Percentiles rank a stretch among this genome's conserved stretches.
phyloP scores from a whole-genome alignment of 2,113 vertebrate genomes.

The Sprattus sprattus region DNA sequence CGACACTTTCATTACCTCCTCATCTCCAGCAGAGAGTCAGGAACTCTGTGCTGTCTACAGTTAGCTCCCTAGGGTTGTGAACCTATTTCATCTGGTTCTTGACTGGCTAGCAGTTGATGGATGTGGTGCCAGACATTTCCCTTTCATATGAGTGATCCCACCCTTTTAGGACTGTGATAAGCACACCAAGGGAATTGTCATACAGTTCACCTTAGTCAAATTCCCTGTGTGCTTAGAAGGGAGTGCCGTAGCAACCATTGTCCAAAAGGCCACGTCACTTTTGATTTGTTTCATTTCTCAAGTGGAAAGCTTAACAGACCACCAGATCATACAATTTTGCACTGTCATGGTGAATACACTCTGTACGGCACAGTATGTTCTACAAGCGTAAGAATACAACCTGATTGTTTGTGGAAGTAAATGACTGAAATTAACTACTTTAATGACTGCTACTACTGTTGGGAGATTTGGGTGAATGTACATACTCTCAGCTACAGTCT shows the following conservation, averaged over 20 bases:
- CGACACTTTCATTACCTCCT: background rate
- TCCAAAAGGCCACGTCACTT: background rate
- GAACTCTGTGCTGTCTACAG: background rate
- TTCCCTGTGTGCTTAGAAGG: background rate
- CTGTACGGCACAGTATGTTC: background rate
- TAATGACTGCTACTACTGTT: background rate
- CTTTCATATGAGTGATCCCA: background rate
- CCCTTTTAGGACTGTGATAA: background rate
- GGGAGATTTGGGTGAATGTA: background rate
- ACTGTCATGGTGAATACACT: background rate
- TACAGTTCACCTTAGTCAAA: background rate
- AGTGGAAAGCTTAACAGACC: background rate
- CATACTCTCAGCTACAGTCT: background rate
- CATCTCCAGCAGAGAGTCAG: background rate
- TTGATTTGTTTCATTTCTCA: background rate
- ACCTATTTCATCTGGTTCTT: background rate
- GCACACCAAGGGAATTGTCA: background rate
- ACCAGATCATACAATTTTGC: background rate
- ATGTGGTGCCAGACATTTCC: background rate
- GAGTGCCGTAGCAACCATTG: slow-evolving; percentile 27
- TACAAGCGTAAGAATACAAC: background rate
- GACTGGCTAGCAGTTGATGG: background rate
- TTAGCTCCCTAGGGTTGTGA: background rate
- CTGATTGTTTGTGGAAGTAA: background rate
- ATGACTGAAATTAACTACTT: background rate